Percentiles rank a stretch among this genome's conserved stretches.
phyloP scores from a whole-genome alignment of 2,797 vertebrate species.

The Presbytis comata region DNA sequence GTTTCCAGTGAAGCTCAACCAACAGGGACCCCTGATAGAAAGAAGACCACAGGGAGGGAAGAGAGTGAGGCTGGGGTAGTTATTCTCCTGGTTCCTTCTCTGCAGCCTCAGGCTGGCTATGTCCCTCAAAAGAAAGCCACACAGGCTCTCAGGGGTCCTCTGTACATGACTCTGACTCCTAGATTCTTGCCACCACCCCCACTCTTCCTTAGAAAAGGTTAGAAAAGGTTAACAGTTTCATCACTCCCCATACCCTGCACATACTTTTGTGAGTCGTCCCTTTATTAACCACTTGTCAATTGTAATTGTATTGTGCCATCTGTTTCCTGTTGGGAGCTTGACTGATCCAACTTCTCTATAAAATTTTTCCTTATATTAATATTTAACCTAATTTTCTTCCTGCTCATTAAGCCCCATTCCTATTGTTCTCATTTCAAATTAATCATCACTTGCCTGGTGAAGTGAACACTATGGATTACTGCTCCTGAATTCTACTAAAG shows the following conservation, averaged over 20 bases:
- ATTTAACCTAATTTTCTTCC: neutral
- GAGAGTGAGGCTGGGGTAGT: no score
- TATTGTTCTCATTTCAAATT: neutral
- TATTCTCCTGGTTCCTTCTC: neutral
- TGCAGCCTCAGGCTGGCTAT: neutral
- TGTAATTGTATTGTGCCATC: neutral
- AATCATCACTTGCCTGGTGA: neutral
- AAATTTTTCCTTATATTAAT: neutral
- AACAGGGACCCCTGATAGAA: neutral
- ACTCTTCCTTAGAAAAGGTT: no score
- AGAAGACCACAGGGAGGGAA: neutral
- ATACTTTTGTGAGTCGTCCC: neutral
- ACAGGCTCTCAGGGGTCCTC: neutral
- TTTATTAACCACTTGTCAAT: neutral
- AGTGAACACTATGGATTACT: neutral
- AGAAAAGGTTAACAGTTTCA: neutral
- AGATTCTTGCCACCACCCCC: neutral
- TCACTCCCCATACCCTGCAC: neutral
- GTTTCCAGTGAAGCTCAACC: neutral
- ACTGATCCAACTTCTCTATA: neutral
- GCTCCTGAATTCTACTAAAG: neutral
- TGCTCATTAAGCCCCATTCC: neutral
- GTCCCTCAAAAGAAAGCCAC: neutral
- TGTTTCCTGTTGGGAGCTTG: neutral
- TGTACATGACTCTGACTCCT: neutral